Percentiles rank a stretch among this genome's conserved stretches.
phyloP scores from a whole-genome alignment of 2,888 invertebrate species.

The Opisthograptis luteolata region DNA sequence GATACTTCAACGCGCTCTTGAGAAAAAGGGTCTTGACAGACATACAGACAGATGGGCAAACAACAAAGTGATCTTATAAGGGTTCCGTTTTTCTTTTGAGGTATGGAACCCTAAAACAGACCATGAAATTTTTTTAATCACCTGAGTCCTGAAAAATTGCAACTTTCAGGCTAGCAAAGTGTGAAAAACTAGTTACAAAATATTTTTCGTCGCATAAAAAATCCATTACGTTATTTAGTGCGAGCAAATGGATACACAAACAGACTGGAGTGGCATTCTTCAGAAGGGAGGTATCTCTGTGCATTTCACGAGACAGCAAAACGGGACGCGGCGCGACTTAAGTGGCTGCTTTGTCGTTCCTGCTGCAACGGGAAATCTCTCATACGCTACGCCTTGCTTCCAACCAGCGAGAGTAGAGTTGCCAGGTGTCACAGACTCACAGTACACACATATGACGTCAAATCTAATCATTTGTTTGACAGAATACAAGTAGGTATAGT shows the following conservation, averaged over 20 bases:
- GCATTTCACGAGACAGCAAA: conserved; percentile 64
- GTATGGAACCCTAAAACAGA: no score
- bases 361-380: conserved; percentile 54
- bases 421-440: conserved; percentile 10
- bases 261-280: conserved; percentile 53
- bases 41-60: no score
- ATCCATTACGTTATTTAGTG: conserved; percentile 62
- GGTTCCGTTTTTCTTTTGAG: no score
- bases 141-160: no score
- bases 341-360: conserved; percentile 66
- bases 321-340: conserved; percentile 53
- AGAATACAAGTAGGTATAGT: no score
- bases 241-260: conserved; percentile 72
- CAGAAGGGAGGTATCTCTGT: conserved; percentile 53
- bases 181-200: background rate
- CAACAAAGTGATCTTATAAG: no score
- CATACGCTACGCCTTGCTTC: conserved; percentile 54
- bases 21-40: no score
- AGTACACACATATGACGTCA: no score
- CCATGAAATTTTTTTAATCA: no score
- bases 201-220: conserved; percentile 41
- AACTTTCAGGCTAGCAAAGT: no score
- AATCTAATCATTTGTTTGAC: no score
- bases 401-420: conserved; percentile 25
- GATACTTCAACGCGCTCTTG: no score